These are phyloP conservation scores for Ypsolopha sequella DNA, from an alignment of 2,888 invertebrate genomes.

Conservation along the genomic window DNA sequence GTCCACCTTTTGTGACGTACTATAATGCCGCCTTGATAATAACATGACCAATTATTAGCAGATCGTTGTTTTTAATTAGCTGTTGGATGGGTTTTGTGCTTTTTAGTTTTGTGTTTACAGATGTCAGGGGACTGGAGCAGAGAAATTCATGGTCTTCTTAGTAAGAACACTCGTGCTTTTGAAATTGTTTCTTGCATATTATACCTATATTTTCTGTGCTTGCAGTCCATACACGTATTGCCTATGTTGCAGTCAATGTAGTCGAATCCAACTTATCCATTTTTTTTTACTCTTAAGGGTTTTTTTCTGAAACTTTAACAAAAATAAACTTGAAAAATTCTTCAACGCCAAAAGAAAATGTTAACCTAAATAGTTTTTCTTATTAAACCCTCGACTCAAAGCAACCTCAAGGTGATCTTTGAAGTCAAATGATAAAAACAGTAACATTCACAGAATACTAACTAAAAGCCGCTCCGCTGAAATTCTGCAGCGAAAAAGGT, in stretches of 20 bases:
- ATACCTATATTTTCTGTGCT: too few species aligned
- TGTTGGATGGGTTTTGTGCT: constrained; percentile 27
- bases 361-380: too few species aligned
- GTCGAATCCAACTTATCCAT: too few species aligned
- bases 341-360: too few species aligned
- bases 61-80: constrained; percentile 57
- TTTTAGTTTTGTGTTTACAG: constrained; percentile 12
- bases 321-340: too few species aligned
- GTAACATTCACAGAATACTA: constrained; percentile 54
- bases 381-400: constrained; percentile 13
- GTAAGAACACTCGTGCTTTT: too few species aligned
- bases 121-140: background rate
- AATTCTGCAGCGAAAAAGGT: constrained; percentile 54
- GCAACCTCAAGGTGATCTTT: constrained; percentile 58
- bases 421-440: constrained; percentile 41
- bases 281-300: too few species aligned
- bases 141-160: too few species aligned
- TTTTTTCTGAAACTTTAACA: too few species aligned
- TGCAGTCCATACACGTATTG: too few species aligned
- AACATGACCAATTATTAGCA: constrained; percentile 59
- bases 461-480: constrained; percentile 55
- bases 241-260: too few species aligned
- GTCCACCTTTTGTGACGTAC: constrained; percentile 62
- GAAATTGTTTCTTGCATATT: too few species aligned
- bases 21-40: constrained; percentile 63